Evolutionary conservation across 92 coral and sea anemone species (phyloP), one percentile per base, ranked within the genome.

Genomic region (Montipora capitata): DNA sequence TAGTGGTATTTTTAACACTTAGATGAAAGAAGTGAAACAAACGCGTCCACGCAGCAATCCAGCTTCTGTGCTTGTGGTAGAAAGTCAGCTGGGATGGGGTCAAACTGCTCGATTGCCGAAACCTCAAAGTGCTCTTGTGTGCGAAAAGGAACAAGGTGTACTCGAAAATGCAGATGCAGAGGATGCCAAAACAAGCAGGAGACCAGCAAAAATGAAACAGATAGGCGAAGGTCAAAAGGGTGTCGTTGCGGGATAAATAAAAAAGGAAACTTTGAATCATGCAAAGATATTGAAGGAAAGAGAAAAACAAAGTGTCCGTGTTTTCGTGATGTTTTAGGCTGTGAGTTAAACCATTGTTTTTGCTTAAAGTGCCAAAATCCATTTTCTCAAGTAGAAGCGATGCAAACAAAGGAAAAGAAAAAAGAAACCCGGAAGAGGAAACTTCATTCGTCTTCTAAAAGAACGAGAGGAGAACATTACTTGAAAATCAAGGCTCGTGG

Each of bases 391-490:
- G 15, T 61, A 1, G 27, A 61, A 61, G 67, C 67, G 0, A 20
- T 61, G 27, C 3, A 61, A 16, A 61, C 67, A 61, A 1, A 61
- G n/a, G 67, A 4, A 61, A 61, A 5, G 35, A 61, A 61, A 61
- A 16, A 8, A 14, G 35, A 20, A 27, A 61, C 67, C 27, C 15
- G 27, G n/a, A 61, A 61, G 67, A 16, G 39, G 67, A 61, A 61
- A 61, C 67, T 20, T 16, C 14, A 92, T 68, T 64, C 89, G 62
- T 91, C 92, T 7, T 92, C 77, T 92, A 90, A 82, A 3, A 92
- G 89, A 18, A 83, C 79, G 40, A 56, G 63, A 57, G 74, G 27
- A 64, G 85, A 66, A 72, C 57, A 49, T 20, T 72, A 67, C 27
- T 48, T 41, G 64, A 54, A 45, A 51, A 27, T 54, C 41, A 51